Percentiles rank a stretch among this genome's conserved stretches.
These are phyloP conservation scores for Gallinago stenura DNA, from an alignment of 2,797 vertebrate genomes.

Conservation along the genomic window DNA sequence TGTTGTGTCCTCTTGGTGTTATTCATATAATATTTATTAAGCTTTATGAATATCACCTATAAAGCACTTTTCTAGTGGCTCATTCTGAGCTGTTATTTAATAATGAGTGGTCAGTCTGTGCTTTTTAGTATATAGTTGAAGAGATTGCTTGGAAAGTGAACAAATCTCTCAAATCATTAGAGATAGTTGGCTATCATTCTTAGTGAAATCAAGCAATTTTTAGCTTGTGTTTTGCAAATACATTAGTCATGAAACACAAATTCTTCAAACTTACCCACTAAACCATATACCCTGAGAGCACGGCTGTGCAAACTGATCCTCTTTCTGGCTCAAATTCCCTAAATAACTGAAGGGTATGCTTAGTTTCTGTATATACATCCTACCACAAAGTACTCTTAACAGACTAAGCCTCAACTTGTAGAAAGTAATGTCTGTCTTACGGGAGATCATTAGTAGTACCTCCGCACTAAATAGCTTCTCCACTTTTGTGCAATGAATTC, in stretches of 20 bases:
- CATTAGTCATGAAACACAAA: not conserved
- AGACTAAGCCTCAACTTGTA: not conserved
- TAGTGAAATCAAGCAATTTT: constrained; percentile 11
- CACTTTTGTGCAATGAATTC: not conserved
- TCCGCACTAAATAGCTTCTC: not conserved
- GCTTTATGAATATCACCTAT: not conserved
- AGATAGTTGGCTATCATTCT: not conserved
- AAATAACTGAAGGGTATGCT: not conserved
- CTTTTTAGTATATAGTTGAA: not conserved
- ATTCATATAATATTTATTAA: constrained; percentile 24
- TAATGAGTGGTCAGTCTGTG: not conserved
- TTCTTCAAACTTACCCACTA: not conserved
- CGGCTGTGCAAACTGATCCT: not conserved
- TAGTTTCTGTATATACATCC: not conserved
- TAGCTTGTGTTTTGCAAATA: not conserved
- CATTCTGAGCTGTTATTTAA: not conserved
- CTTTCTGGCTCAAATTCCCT: not conserved
- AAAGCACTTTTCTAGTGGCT: not conserved
- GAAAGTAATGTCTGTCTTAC: not conserved
- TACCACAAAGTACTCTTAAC: not conserved
- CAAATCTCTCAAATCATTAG: not conserved
- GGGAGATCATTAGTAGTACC: not conserved
- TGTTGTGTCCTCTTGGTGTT: constrained; percentile 1
- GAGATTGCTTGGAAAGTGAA: not conserved
- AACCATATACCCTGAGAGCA: not conserved